Evolutionary conservation across 2,888 invertebrate genomes (phyloP).

Genomic region (Thera obeliscata): DNA sequence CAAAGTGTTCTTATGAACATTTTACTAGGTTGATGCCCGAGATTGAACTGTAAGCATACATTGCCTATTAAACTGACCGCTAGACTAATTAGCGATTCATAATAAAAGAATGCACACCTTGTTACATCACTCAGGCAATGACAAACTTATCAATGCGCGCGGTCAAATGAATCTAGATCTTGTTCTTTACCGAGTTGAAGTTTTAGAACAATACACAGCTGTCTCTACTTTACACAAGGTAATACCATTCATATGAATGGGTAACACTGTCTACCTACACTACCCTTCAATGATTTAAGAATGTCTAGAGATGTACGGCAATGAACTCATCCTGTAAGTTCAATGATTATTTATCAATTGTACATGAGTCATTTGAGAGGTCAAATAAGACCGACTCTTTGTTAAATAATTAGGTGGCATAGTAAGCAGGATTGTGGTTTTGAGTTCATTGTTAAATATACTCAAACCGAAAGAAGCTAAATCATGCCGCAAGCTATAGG

Average conservation of each 20-base stretch:
- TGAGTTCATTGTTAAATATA: not conserved
- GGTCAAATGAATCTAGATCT: conserved; percentile 1
- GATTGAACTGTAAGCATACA: conserved; percentile 44
- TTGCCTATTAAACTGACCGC: conserved; percentile 40
- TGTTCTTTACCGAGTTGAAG: conserved; percentile 13
- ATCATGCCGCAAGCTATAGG: too few relatives aligned
- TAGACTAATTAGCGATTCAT: conserved; percentile 57
- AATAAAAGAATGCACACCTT: conserved; percentile 56
- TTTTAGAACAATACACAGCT: not conserved
- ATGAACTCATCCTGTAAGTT: conserved; percentile 54
- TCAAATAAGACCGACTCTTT: conserved; percentile 57
- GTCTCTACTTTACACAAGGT: not conserved
- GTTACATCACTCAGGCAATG: conserved; percentile 53
- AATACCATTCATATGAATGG: conserved; percentile 5
- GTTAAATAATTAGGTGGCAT: conserved; percentile 37
- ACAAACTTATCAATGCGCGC: conserved; percentile 17
- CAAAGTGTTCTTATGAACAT: not conserved
- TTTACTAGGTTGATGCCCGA: conserved; percentile 13
- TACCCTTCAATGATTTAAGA: conserved; percentile 31
- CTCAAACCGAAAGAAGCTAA: not conserved
- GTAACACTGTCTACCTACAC: conserved; percentile 8
- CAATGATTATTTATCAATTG: conserved; percentile 51
- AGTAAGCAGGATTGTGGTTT: not conserved
- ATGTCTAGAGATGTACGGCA: conserved; percentile 47
- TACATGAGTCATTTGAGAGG: conserved; percentile 57